Evolutionary conservation across 2,888 invertebrate species (phyloP).

Genomic region (Panopea generosa): DNA sequence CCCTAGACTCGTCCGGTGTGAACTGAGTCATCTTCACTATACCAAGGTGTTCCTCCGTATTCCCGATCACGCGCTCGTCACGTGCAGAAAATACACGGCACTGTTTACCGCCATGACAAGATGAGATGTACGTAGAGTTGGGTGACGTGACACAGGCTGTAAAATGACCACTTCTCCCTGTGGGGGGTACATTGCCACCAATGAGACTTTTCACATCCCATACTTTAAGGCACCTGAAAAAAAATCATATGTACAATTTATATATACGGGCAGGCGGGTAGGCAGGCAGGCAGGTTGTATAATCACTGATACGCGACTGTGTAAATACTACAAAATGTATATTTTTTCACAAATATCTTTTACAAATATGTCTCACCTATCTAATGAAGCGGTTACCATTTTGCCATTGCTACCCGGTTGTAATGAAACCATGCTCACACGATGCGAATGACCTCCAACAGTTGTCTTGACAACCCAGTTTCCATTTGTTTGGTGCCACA

Average conservation of each 20-base stretch:
- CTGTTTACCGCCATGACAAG: conserved; percentile 46
- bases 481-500: conserved; percentile 20
- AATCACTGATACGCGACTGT: too few species aligned
- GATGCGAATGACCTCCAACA: conserved; percentile 58
- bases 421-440: conserved; percentile 53
- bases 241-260: too few species aligned
- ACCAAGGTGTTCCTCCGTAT: conserved; percentile 29
- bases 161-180: conserved; percentile 37
- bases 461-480: conserved; percentile 45
- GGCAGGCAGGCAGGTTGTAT: too few species aligned
- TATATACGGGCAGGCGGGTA: too few species aligned
- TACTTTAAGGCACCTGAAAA: conserved; percentile 47
- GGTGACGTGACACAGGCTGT: conserved; percentile 30
- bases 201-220: conserved; percentile 47
- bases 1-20: conserved; percentile 19
- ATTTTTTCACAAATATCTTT: too few species aligned
- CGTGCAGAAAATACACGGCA: conserved; percentile 21
- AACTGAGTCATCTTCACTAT: conserved; percentile 47
- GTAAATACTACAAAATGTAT: too few species aligned
- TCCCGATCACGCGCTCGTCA: background rate
- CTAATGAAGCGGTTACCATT: conserved; percentile 58
- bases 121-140: conserved; percentile 27
- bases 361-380: conserved; percentile 51
- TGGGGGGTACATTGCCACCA: conserved; percentile 38
- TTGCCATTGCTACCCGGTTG: conserved; percentile 30